Evolutionary conservation across 2,888 invertebrate genomes (phyloP).

Genomic region (Blastobasis lacticolella): DNA sequence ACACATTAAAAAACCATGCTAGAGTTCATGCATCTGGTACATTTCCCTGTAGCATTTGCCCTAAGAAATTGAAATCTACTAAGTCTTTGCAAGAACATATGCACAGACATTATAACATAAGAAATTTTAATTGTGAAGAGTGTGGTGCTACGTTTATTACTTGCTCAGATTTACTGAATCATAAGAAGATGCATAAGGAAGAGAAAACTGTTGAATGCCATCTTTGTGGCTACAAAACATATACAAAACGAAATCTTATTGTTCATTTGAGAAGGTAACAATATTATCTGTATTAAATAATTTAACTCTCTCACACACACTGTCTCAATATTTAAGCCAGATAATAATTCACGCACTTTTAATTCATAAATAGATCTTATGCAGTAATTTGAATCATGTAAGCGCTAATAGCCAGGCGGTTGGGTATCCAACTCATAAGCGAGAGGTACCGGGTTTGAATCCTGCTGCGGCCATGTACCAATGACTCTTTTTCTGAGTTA

Average conservation of each 20-base stretch:
- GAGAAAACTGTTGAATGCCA: slow-evolving; percentile 51
- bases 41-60: slow-evolving; percentile 51
- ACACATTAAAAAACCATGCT: slow-evolving; percentile 53
- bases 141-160: slow-evolving; percentile 66
- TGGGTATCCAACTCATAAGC: no score
- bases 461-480: no score
- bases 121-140: slow-evolving; percentile 62
- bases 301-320: no score
- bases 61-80: slow-evolving; percentile 55
- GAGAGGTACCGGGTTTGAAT: no score
- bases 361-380: no score
- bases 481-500: no score
- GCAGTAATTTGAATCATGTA: no score
- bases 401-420: no score
- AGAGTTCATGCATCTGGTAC: slow-evolving; percentile 50
- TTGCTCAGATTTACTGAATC: slow-evolving; percentile 56
- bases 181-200: slow-evolving; percentile 47
- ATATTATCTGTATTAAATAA: neutral
- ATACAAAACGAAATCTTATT: slow-evolving; percentile 52
- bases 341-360: no score
- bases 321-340: no score
- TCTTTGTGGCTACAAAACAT: slow-evolving; percentile 58
- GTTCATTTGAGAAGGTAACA: slow-evolving; percentile 56
- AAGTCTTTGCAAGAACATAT: slow-evolving; percentile 52
- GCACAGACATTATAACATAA: slow-evolving; percentile 58